Conservation (phyloP, 1,140 invertebrate species). For the Drosophila orosa region DNA sequence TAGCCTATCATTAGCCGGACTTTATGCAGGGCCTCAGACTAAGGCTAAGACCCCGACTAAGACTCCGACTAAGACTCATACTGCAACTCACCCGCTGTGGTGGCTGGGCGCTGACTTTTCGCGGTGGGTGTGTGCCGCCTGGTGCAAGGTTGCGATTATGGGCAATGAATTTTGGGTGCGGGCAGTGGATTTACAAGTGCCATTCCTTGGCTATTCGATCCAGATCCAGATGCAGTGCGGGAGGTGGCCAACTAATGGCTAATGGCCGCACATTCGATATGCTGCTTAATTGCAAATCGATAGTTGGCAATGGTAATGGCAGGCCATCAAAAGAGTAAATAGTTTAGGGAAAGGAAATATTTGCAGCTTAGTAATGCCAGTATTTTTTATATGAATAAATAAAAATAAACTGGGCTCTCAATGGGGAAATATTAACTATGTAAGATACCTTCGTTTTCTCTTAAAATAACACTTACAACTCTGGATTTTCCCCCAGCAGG, state of each 20-base stretch:
- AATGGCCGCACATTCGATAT: conserved; percentile 46
- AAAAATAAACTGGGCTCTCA: background rate
- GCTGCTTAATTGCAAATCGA: conserved; percentile 43
- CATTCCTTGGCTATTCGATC: conserved; percentile 6
- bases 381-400: background rate
- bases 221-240: conserved; percentile 3
- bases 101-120: conserved; percentile 28
- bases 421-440: background rate
- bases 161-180: conserved; percentile 43
- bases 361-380: background rate
- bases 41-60: background rate
- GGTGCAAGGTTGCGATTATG: conserved; percentile 52
- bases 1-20: conserved; percentile 80
- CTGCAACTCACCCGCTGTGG: conserved; percentile 36
- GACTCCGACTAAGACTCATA: background rate
- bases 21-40: conserved; percentile 39
- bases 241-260: conserved; percentile 8
- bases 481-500: conserved; percentile 12
- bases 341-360: background rate
- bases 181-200: conserved; percentile 39
- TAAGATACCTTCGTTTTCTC: background rate
- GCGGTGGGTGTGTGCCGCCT: conserved; percentile 42
- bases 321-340: conserved; percentile 12
- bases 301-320: conserved; percentile 3
- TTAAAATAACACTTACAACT: background rate